These are phyloP conservation scores for Clostera curtula DNA, from an alignment of 2,888 invertebrate species.

Conservation along the genomic window DNA sequence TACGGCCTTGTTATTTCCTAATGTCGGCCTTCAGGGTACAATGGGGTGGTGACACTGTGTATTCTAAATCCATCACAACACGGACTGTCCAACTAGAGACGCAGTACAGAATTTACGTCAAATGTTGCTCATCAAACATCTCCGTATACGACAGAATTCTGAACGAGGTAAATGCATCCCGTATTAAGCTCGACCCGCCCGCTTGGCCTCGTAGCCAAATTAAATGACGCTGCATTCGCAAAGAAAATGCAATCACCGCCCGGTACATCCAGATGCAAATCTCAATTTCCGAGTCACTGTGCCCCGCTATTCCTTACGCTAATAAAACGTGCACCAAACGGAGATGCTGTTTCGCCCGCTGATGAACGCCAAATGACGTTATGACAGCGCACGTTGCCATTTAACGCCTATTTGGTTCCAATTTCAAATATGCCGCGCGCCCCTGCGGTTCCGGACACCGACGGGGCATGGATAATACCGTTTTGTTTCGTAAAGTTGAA, in stretches of 20 bases:
- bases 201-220: slow-evolving; percentile 52
- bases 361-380: slow-evolving; percentile 74
- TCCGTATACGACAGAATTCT: slow-evolving; percentile 27
- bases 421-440: slow-evolving; percentile 74
- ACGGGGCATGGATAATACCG: slow-evolving; percentile 60
- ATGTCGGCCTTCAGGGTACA: too few species aligned
- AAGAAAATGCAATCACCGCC: slow-evolving; percentile 72
- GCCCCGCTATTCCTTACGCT: slow-evolving; percentile 73
- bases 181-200: slow-evolving; percentile 47
- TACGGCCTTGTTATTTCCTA: too few species aligned
- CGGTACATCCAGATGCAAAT: slow-evolving; percentile 65
- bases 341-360: slow-evolving; percentile 70
- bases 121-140: slow-evolving; percentile 21
- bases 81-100: too few species aligned
- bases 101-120: too few species aligned
- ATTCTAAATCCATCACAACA: too few species aligned
- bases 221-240: slow-evolving; percentile 66
- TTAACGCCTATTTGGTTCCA: slow-evolving; percentile 81
- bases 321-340: slow-evolving; percentile 72
- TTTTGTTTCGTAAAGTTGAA: slow-evolving; percentile 48
- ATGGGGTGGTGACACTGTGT: too few species aligned
- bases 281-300: slow-evolving; percentile 68
- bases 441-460: slow-evolving; percentile 66
- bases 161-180: slow-evolving; percentile 39
- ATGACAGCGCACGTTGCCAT: slow-evolving; percentile 76